Evolutionary conservation across 2,113 vertebrate genomes (phyloP), one percentile per base, ranked within the genome.

Genomic region (Ophiodon elongatus): DNA sequence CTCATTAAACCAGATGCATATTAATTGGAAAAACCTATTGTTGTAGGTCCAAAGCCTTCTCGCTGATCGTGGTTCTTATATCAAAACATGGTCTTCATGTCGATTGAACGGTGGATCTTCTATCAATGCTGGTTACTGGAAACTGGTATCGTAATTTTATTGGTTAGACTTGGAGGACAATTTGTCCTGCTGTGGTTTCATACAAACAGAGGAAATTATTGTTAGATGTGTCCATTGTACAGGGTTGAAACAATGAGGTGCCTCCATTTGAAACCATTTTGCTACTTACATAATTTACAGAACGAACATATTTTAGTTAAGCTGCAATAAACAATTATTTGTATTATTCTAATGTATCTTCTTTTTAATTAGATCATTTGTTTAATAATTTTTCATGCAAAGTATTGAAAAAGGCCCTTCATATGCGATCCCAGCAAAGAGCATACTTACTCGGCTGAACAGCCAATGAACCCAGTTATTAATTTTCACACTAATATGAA

Each of bases 161-260:
- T 54, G 52, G 52, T 56, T 21, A 21, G 47, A 54, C 21, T 45
- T 15, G 50, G 6, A 23, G 50, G 50, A 52, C 8, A 23, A 23
- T 52, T 54, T 56, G 23, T 56, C n/a, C n/a, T 56, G 23, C 52
- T 56, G 52, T 56, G 52, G 52, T 56, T 56, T 56, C n/a, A 56
- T 56, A 52, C 7, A 45, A 50, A 21, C 43, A 9, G 7, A 13
- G 41, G 9, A 41, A 13, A 13, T 39, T 17, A 50, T 54, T 54
- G 21, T 25, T 57, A 27, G 52, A 19, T 17, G 52, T 11, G 21
- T 56, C n/a, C 4, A 57, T 57, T 57, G n/a, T 27, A 56, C 8
- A 25, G 13, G 45, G 50, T n/a, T 59, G 27, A 13, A 33, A 33
- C 57, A 62, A 62, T 9, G 60, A 8, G 31, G 31, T 29, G 27